Percentiles rank a stretch among this genome's conserved stretches.
phyloP scores from a whole-genome alignment of 2,888 invertebrate species.

The Caenorhabditis sinica region DNA sequence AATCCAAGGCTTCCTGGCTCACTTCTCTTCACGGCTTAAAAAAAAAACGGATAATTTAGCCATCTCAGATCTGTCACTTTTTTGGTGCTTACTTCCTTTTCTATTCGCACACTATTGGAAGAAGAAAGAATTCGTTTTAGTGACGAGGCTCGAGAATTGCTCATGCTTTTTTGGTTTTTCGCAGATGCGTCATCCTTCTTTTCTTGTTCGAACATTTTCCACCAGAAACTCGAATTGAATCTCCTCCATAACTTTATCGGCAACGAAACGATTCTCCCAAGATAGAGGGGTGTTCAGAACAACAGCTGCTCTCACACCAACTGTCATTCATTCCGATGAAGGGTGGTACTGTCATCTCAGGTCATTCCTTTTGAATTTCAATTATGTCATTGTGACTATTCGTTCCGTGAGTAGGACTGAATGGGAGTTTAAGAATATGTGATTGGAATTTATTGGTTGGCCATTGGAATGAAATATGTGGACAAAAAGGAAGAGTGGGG shows the following conservation, averaged over 20 bases:
- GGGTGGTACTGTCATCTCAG: constrained; percentile 11
- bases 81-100: not conserved
- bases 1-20: constrained; percentile 24
- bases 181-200: constrained; percentile 19
- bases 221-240: not conserved
- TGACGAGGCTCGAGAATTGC: constrained; percentile 12
- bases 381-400: not conserved
- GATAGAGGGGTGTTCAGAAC: not conserved
- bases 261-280: not conserved
- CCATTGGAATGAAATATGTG: not conserved
- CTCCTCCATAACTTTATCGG: not conserved
- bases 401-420: not conserved
- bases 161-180: not conserved
- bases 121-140: constrained; percentile 9
- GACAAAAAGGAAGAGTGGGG: constrained; percentile 20
- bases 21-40: not conserved
- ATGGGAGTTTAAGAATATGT: not conserved
- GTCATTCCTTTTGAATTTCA: not conserved
- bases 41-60: constrained; percentile 41
- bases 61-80: constrained; percentile 36
- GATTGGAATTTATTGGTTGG: constrained; percentile 1
- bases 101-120: too few species aligned
- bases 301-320: constrained; percentile 37
- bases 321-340: constrained; percentile 39
- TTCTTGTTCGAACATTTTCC: not conserved